These are phyloP conservation scores for Urechis unicinctus DNA, from an alignment of 2,888 invertebrate species.

Conservation along the genomic window DNA sequence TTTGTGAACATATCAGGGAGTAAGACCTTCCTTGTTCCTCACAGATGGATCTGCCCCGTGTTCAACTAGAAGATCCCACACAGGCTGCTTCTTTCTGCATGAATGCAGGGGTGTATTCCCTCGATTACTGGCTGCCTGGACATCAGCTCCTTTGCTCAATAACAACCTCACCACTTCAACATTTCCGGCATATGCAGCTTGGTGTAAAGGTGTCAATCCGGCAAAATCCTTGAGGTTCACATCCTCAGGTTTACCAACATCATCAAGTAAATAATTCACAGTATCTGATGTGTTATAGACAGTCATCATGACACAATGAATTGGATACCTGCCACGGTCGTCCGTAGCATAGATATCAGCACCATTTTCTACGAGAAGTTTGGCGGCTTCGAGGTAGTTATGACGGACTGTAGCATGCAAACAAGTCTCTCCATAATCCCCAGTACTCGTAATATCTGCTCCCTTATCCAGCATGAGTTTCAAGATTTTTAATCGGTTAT, in stretches of 20 bases:
- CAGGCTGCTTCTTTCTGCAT: neutral
- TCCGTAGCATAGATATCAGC: neutral
- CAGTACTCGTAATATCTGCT: neutral
- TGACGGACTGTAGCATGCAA: neutral
- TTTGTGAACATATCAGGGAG: too few species aligned
- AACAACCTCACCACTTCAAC: neutral
- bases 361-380: neutral
- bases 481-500: neutral
- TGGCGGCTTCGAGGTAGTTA: neutral
- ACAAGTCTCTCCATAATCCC: neutral
- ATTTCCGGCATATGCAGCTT: neutral
- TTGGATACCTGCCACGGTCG: neutral
- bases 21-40: too few species aligned
- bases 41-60: too few species aligned
- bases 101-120: neutral
- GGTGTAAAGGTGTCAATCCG: conserved; percentile 1
- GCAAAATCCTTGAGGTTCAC: neutral
- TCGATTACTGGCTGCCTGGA: neutral
- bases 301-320: neutral
- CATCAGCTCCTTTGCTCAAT: neutral
- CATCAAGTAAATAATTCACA: neutral
- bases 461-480: neutral
- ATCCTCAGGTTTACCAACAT: neutral
- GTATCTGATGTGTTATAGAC: too few species aligned
- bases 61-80: too few species aligned